Evolutionary conservation across 2,888 invertebrate genomes (phyloP).

Genomic region (Philereme vetulata): DNA sequence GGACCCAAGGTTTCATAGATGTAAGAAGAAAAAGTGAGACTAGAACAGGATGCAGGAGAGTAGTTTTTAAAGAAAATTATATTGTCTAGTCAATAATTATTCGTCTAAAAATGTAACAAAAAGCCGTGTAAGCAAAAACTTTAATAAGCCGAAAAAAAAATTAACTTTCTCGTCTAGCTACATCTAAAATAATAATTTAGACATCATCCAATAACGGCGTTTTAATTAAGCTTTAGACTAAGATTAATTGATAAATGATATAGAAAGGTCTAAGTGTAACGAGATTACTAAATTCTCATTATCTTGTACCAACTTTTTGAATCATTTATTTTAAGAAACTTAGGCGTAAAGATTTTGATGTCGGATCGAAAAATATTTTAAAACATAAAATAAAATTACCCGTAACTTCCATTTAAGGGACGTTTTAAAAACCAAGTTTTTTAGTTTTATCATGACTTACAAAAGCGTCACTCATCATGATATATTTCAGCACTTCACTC

Average conservation of each 20-base stretch:
- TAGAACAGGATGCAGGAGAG: too few species aligned
- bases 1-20: too few species aligned
- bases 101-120: background rate
- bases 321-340: too few species aligned
- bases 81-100: background rate
- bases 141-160: background rate
- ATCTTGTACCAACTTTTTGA: background rate
- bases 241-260: constrained; percentile 26
- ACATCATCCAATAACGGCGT: constrained; percentile 18
- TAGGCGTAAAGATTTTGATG: too few species aligned
- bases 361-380: too few species aligned
- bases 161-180: constrained; percentile 7
- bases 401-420: too few species aligned
- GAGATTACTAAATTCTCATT: constrained; percentile 7
- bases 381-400: too few species aligned
- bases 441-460: too few species aligned
- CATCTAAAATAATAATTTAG: constrained; percentile 10
- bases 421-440: too few species aligned
- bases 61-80: background rate
- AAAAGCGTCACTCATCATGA: too few species aligned
- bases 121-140: background rate
- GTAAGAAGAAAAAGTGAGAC: too few species aligned
- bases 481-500: too few species aligned
- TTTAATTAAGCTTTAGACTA: constrained; percentile 23
- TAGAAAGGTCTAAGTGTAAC: constrained; percentile 14